Evolutionary conservation across 2,797 vertebrate species (phyloP).

Genomic region (Sardinella longiceps): DNA sequence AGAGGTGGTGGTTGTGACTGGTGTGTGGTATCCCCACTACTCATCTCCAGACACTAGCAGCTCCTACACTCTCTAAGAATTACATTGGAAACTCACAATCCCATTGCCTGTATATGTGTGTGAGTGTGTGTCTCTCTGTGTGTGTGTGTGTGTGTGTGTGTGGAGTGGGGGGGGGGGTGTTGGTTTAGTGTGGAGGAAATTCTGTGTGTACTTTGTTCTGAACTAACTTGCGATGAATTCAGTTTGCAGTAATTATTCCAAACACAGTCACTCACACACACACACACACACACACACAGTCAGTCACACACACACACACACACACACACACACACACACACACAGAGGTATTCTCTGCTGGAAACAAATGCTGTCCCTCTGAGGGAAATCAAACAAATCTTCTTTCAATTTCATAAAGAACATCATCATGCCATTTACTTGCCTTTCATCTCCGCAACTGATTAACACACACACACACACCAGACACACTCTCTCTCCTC

Average conservation of each 20-base stretch:
- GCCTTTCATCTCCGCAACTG: not conserved
- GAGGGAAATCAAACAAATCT: not conserved
- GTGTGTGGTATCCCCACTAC: too few relatives aligned
- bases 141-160: not conserved
- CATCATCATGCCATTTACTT: not conserved
- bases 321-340: conserved; percentile 59
- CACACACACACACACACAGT: conserved; percentile 61
- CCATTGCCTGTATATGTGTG: not conserved
- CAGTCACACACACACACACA: not conserved
- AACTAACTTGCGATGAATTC: not conserved
- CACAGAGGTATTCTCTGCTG: conserved; percentile 37
- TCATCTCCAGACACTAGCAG: too few relatives aligned
- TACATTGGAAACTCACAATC: too few relatives aligned
- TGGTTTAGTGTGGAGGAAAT: too few relatives aligned
- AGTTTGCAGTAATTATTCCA: not conserved
- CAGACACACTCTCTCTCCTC: too few relatives aligned
- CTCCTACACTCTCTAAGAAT: too few relatives aligned
- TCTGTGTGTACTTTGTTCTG: not conserved
- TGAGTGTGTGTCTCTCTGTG: not conserved
- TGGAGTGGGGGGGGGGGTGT: too few relatives aligned
- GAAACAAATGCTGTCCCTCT: conserved; percentile 30
- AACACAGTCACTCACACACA: not conserved
- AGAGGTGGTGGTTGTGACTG: too few relatives aligned
- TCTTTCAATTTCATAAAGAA: not conserved
- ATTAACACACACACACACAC: conserved; percentile 11